Conservation (phyloP, 2,797 vertebrate species). For the Pyrocephalus nanus region DNA sequence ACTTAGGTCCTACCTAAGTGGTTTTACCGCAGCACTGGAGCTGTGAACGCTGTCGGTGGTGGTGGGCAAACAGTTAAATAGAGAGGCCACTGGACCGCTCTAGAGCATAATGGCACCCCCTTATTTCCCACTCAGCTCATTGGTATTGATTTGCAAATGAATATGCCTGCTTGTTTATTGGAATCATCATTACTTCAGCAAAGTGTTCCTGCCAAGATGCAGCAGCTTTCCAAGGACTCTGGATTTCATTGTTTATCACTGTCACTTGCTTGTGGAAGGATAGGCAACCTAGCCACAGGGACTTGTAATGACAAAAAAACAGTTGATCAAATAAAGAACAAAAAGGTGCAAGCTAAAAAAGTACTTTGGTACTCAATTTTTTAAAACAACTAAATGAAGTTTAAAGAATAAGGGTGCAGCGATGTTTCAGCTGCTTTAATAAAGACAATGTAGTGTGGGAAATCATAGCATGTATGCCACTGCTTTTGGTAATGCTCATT, state of each 20-base stretch:
- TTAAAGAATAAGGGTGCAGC: not conserved
- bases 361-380: constrained; percentile 22
- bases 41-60: not conserved
- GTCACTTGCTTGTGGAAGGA: constrained; percentile 58
- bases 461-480: not conserved
- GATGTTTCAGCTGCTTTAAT: not conserved
- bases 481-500: not conserved
- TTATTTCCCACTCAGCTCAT: not conserved
- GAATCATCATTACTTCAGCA: constrained; percentile 22
- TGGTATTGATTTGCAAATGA: constrained; percentile 37
- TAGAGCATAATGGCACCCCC: not conserved
- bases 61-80: constrained; percentile 22
- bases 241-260: constrained; percentile 68
- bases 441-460: not conserved
- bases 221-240: constrained; percentile 26
- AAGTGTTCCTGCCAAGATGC: constrained; percentile 10
- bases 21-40: not conserved
- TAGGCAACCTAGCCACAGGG: constrained; percentile 63
- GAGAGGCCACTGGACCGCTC: not conserved
- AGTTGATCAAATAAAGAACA: not conserved
- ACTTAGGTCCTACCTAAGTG: not conserved
- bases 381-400: not conserved
- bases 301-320: constrained; percentile 41
- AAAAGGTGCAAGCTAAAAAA: not conserved
- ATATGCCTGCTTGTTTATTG: constrained; percentile 30